These are phyloP conservation scores for Molothrus aeneus DNA, from an alignment of 2,797 vertebrate genomes.

Conservation along the genomic window DNA sequence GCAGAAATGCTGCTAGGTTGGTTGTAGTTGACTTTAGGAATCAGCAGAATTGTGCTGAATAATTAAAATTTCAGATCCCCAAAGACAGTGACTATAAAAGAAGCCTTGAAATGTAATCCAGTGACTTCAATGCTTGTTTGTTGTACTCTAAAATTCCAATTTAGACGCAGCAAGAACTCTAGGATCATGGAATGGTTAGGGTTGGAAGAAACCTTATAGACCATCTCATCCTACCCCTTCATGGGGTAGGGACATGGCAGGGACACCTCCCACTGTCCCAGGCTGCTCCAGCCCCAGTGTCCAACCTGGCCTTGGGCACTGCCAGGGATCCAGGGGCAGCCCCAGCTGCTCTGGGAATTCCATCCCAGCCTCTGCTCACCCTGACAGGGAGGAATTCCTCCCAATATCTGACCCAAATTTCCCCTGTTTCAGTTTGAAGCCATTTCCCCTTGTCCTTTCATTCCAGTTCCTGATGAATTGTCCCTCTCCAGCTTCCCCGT, in stretches of 20 bases:
- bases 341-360: not conserved
- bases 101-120: not conserved
- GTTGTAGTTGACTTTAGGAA: not conserved
- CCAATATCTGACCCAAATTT: fast-evolving
- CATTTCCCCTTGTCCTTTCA: not conserved
- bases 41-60: not conserved
- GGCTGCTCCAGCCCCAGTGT: not conserved
- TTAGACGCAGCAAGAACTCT: not conserved
- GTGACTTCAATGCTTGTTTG: not conserved
- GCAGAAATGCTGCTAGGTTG: not conserved
- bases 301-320: not conserved
- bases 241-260: not conserved
- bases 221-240: fast-evolving
- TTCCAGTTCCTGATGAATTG: not conserved
- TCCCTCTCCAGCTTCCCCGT: not conserved
- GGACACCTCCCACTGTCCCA: not conserved
- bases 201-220: not conserved
- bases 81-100: not conserved
- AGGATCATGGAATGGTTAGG: not conserved
- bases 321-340: not conserved
- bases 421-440: fast-evolving
- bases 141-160: not conserved
- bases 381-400: fast-evolving
- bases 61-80: not conserved
- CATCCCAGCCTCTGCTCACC: fast-evolving